Evolutionary conservation across 2,888 invertebrate genomes (phyloP).

Genomic region (Patella pellucida): DNA sequence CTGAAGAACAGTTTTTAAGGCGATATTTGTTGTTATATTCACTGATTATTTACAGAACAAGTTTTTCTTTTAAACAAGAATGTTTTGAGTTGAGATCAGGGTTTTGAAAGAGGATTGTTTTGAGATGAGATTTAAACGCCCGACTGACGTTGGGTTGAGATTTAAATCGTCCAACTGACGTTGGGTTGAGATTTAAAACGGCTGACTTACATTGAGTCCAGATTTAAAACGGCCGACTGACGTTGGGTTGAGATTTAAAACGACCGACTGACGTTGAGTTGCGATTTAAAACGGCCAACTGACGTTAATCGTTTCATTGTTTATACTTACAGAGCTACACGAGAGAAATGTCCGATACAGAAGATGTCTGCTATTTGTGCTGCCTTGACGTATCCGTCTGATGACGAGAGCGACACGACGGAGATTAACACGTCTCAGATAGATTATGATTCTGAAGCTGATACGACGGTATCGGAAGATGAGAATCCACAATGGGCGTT

Average conservation of each 20-base stretch:
- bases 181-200: too few relatives aligned
- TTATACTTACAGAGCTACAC: neutral
- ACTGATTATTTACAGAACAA: neutral
- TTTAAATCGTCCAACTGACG: neutral
- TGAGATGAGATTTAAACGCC: too few relatives aligned
- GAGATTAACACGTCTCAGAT: slow-evolving; percentile 39
- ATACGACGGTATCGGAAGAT: slow-evolving; percentile 66
- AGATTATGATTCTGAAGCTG: slow-evolving; percentile 69
- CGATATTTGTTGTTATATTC: neutral
- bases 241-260: too few relatives aligned
- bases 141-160: too few relatives aligned
- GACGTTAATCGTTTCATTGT: neutral
- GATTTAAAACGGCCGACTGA: too few relatives aligned
- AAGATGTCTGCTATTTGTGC: slow-evolving; percentile 59
- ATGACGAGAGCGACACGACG: slow-evolving; percentile 45
- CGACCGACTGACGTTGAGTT: too few relatives aligned
- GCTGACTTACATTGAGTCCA: too few relatives aligned
- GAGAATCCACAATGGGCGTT: slow-evolving; percentile 85
- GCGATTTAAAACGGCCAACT: too few relatives aligned
- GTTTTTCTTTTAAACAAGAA: too few relatives aligned
- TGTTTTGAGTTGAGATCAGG: neutral
- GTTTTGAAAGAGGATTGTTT: neutral
- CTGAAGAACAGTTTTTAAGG: too few relatives aligned
- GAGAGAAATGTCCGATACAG: slow-evolving; percentile 45
- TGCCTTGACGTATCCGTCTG: slow-evolving; percentile 50